Percentiles rank a stretch among this genome's conserved stretches.
These are phyloP conservation scores for Chunga burmeisteri DNA, from an alignment of 2,113 vertebrate genomes.

Conservation along the genomic window DNA sequence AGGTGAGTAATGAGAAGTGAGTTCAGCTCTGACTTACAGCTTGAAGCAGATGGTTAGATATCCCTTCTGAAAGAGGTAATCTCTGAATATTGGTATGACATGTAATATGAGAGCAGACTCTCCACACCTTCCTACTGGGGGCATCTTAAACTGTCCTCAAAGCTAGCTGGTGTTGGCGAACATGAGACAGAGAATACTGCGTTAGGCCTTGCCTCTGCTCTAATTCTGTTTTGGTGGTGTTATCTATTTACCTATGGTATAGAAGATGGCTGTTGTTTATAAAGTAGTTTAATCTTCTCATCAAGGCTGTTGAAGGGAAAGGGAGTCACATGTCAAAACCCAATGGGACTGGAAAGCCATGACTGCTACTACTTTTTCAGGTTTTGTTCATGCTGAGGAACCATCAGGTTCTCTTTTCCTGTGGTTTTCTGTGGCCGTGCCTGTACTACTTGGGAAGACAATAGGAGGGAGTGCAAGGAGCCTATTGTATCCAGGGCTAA, in stretches of 20 bases:
- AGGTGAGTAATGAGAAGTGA: not conserved
- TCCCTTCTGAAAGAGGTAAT: not conserved
- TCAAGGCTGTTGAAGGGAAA: fast-evolving
- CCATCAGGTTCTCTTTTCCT: fast-evolving
- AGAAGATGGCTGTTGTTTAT: not conserved
- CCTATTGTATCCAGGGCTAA: not conserved
- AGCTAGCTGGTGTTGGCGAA: not conserved
- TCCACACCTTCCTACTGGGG: not conserved
- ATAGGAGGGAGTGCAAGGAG: not conserved
- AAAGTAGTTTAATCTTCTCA: not conserved
- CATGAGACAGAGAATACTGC: not conserved
- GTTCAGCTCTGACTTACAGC: not conserved
- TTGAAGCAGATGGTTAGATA: not conserved
- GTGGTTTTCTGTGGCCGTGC: not conserved
- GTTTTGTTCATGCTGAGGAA: not conserved
- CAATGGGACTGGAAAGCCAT: not conserved
- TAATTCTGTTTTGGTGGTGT: not conserved
- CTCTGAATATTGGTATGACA: not conserved
- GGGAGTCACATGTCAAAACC: fast-evolving
- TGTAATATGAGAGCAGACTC: not conserved
- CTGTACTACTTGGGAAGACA: not conserved
- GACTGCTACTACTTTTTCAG: not conserved
- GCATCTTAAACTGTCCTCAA: not conserved
- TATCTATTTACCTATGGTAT: not conserved
- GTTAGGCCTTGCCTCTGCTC: not conserved